phyloP scores from a whole-genome alignment of 2,888 invertebrate species.

The Dryocosmus kuriphilus region DNA sequence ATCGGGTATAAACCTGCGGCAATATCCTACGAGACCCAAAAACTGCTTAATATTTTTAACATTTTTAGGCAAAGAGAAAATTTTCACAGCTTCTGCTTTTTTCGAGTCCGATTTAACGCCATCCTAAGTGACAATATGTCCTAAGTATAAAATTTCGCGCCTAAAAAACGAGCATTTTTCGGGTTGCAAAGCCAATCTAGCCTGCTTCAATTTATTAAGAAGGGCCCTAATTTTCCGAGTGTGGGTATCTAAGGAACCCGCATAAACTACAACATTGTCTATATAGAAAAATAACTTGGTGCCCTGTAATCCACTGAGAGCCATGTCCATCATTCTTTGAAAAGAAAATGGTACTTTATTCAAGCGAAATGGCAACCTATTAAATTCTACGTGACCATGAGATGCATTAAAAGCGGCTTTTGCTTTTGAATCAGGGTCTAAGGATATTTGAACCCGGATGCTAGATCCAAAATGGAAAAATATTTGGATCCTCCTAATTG shows the following conservation, averaged over 20 bases:
- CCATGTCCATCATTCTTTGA: neutral
- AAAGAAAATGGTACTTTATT: neutral
- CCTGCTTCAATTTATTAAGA: neutral
- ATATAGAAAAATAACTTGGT: too few relatives aligned
- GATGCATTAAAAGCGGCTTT: neutral
- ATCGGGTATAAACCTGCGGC: too few relatives aligned
- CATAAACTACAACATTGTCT: too few relatives aligned
- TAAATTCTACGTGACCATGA: neutral
- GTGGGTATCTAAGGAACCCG: neutral
- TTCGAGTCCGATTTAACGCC: too few relatives aligned
- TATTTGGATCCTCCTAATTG: too few relatives aligned
- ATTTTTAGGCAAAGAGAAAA: constrained; percentile 9
- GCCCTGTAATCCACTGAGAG: neutral
- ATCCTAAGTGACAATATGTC: neutral
- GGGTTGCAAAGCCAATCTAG: neutral
- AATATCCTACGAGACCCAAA: constrained; percentile 54
- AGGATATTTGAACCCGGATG: too few relatives aligned
- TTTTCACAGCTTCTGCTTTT: too few relatives aligned
- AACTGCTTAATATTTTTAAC: constrained; percentile 43
- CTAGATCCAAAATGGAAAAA: too few relatives aligned
- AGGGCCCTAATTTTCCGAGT: neutral
- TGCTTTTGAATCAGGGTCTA: neutral
- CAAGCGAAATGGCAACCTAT: neutral
- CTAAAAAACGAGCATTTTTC: neutral
- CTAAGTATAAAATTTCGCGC: neutral